Evolutionary conservation across 2,113 vertebrate species (phyloP).

Genomic region (Trematocara stigmaticum): DNA sequence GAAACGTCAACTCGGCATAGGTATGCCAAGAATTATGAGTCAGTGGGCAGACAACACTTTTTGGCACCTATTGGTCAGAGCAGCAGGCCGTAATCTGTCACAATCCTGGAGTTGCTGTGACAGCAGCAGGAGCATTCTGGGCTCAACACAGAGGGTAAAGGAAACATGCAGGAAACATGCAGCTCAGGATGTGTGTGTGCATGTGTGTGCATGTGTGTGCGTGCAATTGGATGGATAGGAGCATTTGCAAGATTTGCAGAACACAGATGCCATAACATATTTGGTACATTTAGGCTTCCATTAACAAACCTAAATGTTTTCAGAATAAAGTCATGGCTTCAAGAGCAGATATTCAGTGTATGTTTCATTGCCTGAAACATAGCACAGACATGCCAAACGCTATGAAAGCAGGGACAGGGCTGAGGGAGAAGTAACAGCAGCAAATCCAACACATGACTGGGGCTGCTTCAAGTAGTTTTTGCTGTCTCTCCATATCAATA

Average conservation of each 20-base stretch:
- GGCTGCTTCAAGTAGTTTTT: not conserved
- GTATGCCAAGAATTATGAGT: constrained; percentile 78
- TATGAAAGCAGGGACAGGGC: not conserved
- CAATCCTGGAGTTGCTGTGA: constrained; percentile 72
- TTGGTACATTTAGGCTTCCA: not conserved
- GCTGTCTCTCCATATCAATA: not conserved
- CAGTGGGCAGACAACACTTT: constrained; percentile 67
- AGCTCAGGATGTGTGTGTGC: constrained; percentile 4
- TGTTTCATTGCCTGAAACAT: not conserved
- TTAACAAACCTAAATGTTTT: not conserved
- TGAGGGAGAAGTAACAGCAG: not conserved
- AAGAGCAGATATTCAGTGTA: not conserved
- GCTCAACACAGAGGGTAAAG: constrained; percentile 58
- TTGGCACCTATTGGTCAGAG: constrained; percentile 69
- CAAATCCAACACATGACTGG: not conserved
- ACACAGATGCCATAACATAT: not conserved
- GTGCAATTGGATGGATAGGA: not conserved
- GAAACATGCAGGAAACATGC: constrained; percentile 48
- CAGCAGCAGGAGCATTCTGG: constrained; percentile 69
- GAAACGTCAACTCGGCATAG: constrained; percentile 75
- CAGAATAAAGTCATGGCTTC: not conserved
- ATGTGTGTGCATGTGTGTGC: not conserved
- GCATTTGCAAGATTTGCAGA: not conserved
- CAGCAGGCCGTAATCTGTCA: constrained; percentile 74
- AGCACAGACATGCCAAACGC: not conserved